Percentiles rank a stretch among this genome's conserved stretches.
These are phyloP conservation scores for Diceros bicornis DNA, from an alignment of 2,797 vertebrate genomes.

Conservation along the genomic window DNA sequence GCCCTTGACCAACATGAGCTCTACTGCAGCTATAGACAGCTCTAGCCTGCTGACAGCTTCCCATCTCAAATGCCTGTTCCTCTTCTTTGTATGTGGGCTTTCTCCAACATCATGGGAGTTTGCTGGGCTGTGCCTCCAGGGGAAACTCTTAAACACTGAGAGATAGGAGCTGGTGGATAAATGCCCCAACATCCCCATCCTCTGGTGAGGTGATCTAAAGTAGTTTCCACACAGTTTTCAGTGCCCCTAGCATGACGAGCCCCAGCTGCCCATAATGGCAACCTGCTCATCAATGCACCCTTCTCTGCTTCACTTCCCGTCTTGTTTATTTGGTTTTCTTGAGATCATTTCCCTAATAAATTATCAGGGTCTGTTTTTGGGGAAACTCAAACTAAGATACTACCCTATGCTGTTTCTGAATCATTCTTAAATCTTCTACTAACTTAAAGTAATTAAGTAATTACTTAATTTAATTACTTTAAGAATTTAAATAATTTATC, in stretches of 20 bases:
- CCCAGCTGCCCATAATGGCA: background rate
- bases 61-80: background rate
- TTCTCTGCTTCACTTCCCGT: background rate
- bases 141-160: background rate
- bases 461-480: constrained; percentile 53
- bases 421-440: constrained; percentile 43
- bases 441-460: constrained; percentile 5
- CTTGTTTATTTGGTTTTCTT: background rate
- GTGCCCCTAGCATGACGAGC: background rate
- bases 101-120: background rate
- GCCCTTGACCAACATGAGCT: background rate
- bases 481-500: constrained; percentile 46
- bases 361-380: background rate
- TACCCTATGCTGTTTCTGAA: background rate
- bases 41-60: background rate
- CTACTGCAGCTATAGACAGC: background rate
- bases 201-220: background rate
- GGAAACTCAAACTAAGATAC: constrained; percentile 22
- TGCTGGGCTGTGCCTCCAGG: background rate
- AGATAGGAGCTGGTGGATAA: background rate
- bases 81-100: background rate
- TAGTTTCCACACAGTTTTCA: background rate
- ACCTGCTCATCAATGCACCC: background rate
- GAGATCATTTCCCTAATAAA: constrained; percentile 42
- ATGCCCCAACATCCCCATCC: background rate